These are phyloP conservation scores for Ochlodes sylvanus DNA, from an alignment of 2,888 invertebrate species.

Conservation along the genomic window DNA sequence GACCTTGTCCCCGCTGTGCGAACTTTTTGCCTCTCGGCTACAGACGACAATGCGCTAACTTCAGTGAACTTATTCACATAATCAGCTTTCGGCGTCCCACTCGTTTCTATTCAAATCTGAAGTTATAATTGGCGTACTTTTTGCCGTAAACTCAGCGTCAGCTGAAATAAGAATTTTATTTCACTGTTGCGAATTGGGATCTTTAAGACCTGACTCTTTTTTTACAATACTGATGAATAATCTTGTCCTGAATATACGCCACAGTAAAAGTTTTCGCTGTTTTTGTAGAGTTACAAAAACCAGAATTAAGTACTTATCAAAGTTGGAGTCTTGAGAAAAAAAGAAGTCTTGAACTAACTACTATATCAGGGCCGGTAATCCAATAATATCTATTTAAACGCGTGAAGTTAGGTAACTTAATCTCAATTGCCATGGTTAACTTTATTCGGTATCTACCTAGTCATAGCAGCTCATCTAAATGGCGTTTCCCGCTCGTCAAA, in stretches of 20 bases:
- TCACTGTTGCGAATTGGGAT: conserved; percentile 1
- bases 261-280: background rate
- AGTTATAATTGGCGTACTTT: conserved; percentile 33
- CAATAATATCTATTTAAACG: background rate
- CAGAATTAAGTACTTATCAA: no score
- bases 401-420: background rate
- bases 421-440: background rate
- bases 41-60: conserved; percentile 19
- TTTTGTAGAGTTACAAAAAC: background rate
- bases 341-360: background rate
- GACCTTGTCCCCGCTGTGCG: conserved; percentile 19
- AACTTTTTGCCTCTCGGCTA: conserved; percentile 12
- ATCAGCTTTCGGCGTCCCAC: conserved; percentile 16
- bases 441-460: no score
- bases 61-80: conserved; percentile 23
- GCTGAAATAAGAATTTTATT: conserved; percentile 19
- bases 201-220: background rate
- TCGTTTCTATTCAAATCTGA: conserved; percentile 26
- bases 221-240: background rate
- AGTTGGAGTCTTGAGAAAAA: no score
- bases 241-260: background rate
- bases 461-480: no score
- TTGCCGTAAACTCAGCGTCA: conserved; percentile 13
- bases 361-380: no score
- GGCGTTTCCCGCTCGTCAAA: no score